A percentile compares a stretch with the other conserved stretches of the same genome.
These are phyloP conservation scores for Caenorhabditis elegans DNA, from an alignment of 1,140 invertebrate species.

Conservation along the genomic window WBcel235 BX284602.5:13096001-13096500, in stretches of 20 bases:
- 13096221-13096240: not conserved
- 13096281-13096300: not conserved
- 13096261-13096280: not conserved
- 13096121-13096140: not conserved
- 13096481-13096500: constrained; percentile 27
- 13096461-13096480: not conserved
- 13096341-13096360: not conserved
- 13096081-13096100: no score
- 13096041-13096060: not conserved
- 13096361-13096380: not conserved
- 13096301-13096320: constrained; percentile 4
- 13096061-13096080: no score
- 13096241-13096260: not conserved
- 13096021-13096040: not conserved
- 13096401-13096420: not conserved
- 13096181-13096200: not conserved
- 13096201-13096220: constrained; percentile 16
- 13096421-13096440: not conserved
- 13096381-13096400: constrained; percentile 7
- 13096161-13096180: not conserved
- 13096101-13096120: not conserved
- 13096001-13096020: no score
- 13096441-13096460: constrained; percentile 15
- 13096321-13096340: not conserved
- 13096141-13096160: no score